Evolutionary conservation across 2,113 vertebrate genomes (phyloP).

Genomic region (Myodes glareolus): DNA sequence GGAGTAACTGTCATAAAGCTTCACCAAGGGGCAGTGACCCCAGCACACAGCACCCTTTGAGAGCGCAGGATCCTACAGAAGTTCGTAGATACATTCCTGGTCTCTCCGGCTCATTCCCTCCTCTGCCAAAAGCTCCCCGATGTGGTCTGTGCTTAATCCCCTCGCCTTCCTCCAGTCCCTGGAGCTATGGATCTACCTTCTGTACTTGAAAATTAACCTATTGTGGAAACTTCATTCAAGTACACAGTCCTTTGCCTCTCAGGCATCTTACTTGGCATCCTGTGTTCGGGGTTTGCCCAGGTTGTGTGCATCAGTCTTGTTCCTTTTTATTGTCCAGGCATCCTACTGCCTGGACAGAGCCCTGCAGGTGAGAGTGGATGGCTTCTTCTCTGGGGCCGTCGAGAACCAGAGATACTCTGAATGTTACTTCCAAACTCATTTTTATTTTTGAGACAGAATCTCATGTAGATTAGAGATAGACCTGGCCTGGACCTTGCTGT

Average conservation of each 20-base stretch:
- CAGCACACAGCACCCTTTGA: not conserved
- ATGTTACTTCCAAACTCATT: not conserved
- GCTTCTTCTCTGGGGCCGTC: not conserved
- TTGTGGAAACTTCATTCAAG: not conserved
- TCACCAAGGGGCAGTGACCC: not conserved
- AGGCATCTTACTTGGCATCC: not conserved
- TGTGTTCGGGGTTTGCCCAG: not conserved
- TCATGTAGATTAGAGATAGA: not conserved
- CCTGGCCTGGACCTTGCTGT: not conserved
- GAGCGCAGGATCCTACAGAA: not conserved
- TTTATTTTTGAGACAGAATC: not conserved
- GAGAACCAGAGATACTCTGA: not conserved
- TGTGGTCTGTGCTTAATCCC: not conserved
- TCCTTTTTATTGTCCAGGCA: not conserved
- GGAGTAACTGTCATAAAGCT: not conserved
- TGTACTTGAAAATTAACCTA: not conserved
- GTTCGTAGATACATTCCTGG: not conserved
- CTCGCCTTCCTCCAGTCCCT: not conserved
- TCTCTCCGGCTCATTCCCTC: not conserved
- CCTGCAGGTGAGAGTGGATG: accelerated
- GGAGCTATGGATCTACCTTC: not conserved
- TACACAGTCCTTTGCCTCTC: not conserved
- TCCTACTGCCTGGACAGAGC: not conserved
- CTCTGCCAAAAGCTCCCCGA: not conserved
- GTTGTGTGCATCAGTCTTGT: no score